Base-by-base conservation (phyloP, 1,140 invertebrate genomes). In the Trachymyrmex cornetzi region DNA sequence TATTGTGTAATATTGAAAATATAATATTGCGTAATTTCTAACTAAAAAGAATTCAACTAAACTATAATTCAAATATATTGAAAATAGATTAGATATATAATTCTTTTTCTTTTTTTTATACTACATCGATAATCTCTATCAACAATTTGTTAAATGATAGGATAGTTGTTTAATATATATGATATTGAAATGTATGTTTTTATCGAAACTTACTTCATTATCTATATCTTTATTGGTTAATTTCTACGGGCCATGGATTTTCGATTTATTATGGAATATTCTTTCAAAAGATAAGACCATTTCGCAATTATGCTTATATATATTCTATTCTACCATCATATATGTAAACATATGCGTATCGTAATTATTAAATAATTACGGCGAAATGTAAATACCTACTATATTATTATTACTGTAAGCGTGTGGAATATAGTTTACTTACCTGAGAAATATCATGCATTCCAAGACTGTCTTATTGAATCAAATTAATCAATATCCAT, bases 371-470 rank as follows among this genome's bases (percentile, higher is more conserved):
- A 14, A 38, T 24, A 67, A 67, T 67, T 53, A 27, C 38, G 38
- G 19, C 38, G 59, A 77, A 63, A 77, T 77, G 55, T 63, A 77
- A 63, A 80, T 67, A 67, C 4, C 14, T 53, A 67, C n/a, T 50
- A 48, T 77, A 38, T 64, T 77, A 77, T 79, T 79, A 66, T 44
- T 69, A 69, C 5, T 44, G 55, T 81, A 55, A 81, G 14, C 77
- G 27, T 71, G 64, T 69, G 77, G 48, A 81, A 81, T 81, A 81
- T 81, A 81, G 64, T 81, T 81, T 71, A 81, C 77, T 71, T 71
- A 81, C 16, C 3, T 38, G n/a, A 81, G 64, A 80, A 24, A 22
- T 24, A 44, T 61, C 71, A 11, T 30, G 22, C 2, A 5, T 55
- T 48, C 34, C 9, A 22, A 80, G 9, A 66, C 9, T 24, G 34